Conservation (phyloP, 2,888 invertebrate genomes). For the Petrophora chlorosata region DNA sequence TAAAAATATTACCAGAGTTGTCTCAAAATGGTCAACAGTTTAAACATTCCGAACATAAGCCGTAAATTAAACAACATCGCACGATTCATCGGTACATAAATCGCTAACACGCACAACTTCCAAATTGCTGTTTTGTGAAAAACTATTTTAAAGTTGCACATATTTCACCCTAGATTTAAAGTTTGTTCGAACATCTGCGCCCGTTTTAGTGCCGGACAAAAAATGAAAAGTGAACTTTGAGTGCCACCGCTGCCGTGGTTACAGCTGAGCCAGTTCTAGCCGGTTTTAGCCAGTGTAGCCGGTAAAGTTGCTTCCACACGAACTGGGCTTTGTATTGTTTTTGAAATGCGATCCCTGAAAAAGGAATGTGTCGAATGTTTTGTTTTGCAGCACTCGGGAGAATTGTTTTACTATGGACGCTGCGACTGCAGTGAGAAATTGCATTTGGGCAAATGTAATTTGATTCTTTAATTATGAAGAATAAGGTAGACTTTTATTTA, state of each 20-base stretch:
- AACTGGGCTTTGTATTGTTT: constrained; percentile 1
- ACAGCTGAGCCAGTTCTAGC: neutral
- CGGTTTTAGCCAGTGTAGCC: constrained; percentile 6
- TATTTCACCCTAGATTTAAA: constrained; percentile 32
- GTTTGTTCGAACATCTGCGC: constrained; percentile 27
- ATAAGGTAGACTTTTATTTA: too few species aligned
- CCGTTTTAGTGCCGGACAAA: constrained; percentile 24
- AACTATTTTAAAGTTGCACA: constrained; percentile 27
- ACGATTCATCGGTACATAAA: constrained; percentile 19
- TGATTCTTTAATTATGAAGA: too few species aligned
- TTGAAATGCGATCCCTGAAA: constrained; percentile 31
- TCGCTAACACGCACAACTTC: constrained; percentile 9
- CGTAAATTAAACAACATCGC: constrained; percentile 11
- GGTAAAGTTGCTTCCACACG: constrained; percentile 5
- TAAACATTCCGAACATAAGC: too few species aligned
- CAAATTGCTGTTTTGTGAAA: constrained; percentile 17
- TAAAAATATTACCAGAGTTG: too few species aligned
- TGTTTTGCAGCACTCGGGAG: constrained; percentile 15
- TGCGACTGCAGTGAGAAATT: too few species aligned
- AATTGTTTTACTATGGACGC: constrained; percentile 15
- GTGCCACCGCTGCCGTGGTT: constrained; percentile 12
- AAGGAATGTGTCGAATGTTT: constrained; percentile 17
- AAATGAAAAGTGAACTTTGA: constrained; percentile 34
- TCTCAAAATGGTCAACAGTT: too few species aligned
- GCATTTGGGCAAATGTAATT: too few species aligned